Percentiles rank a stretch among this genome's conserved stretches.
phyloP scores from a whole-genome alignment of 2,113 vertebrate species.

The Apistogramma diplotaenia region DNA sequence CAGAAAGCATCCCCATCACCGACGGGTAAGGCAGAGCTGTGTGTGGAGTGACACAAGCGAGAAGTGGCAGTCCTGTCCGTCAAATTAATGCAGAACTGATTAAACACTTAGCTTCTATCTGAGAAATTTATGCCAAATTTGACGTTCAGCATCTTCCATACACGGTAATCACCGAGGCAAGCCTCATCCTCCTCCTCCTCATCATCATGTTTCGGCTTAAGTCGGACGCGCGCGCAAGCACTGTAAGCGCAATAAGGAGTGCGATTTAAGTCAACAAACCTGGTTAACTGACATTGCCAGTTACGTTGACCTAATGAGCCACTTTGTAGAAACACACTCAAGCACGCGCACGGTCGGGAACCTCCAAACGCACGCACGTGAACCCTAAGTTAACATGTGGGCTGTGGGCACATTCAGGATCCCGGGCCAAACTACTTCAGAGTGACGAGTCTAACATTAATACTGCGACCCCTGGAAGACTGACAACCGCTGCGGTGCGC shows the following conservation, averaged over 20 bases:
- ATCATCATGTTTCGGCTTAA: background rate
- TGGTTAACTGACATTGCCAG: background rate
- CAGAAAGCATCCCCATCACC: constrained; percentile 14
- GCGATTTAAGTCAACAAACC: constrained; percentile 4
- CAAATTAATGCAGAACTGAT: constrained; percentile 38
- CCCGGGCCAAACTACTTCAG: constrained; percentile 19
- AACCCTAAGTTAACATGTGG: background rate
- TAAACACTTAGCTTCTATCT: constrained; percentile 30
- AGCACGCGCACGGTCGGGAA: background rate
- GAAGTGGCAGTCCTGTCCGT: background rate
- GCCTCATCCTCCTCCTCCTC: background rate
- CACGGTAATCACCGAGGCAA: background rate
- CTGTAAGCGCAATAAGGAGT: background rate
- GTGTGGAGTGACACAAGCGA: background rate
- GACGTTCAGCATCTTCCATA: background rate
- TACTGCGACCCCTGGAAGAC: constrained; percentile 46
- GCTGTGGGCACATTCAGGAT: constrained; percentile 7
- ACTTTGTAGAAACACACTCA: background rate
- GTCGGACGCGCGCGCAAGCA: background rate
- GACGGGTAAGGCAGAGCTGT: background rate
- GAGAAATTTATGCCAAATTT: constrained; percentile 11
- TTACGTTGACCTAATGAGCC: background rate
- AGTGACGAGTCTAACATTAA: constrained; percentile 34
- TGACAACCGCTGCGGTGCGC: constrained; percentile 49
- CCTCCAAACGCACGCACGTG: background rate